phyloP scores from a whole-genome alignment of 2,797 vertebrate species.

The Trichosurus vulpecula region DNA sequence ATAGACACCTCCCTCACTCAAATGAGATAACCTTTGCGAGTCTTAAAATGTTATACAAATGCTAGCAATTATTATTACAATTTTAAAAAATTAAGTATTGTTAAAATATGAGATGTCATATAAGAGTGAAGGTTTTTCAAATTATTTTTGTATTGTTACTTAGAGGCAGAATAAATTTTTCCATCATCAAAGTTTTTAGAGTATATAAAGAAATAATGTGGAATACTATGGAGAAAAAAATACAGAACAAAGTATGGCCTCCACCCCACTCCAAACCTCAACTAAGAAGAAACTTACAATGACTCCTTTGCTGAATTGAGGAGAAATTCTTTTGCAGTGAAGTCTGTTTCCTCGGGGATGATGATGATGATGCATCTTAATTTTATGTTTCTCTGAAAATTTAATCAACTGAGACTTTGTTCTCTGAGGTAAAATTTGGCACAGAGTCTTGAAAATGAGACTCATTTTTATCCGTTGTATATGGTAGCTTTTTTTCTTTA shows the following conservation, averaged over 20 bases:
- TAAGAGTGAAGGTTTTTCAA: not conserved
- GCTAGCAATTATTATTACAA: not conserved
- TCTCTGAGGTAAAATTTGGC: conserved; percentile 69
- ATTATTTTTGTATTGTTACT: not conserved
- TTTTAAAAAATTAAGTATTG: conserved; percentile 28
- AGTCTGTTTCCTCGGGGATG: conserved; percentile 48
- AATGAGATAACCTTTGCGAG: not conserved
- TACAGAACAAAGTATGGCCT: not conserved
- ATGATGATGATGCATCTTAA: conserved; percentile 42
- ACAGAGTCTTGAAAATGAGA: conserved; percentile 27
- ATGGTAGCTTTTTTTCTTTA: conserved; percentile 57
- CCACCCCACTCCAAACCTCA: conserved; percentile 26
- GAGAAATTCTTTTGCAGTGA: conserved; percentile 53
- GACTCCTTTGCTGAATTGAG: not conserved
- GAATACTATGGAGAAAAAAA: conserved; percentile 20
- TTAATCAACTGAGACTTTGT: conserved; percentile 45
- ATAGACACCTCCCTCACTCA: not conserved
- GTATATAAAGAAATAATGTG: not conserved
- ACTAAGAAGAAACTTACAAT: conserved; percentile 16
- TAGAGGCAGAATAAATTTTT: conserved; percentile 44
- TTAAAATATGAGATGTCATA: conserved; percentile 30
- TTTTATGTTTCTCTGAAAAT: conserved; percentile 59
- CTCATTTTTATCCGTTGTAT: conserved; percentile 49
- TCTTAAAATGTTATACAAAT: not conserved
- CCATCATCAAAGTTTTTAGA: conserved; percentile 35